Percentiles rank a stretch among this genome's conserved stretches.
phyloP scores from a whole-genome alignment of 2,888 invertebrate species.

The Dryadula phaetusa region DNA sequence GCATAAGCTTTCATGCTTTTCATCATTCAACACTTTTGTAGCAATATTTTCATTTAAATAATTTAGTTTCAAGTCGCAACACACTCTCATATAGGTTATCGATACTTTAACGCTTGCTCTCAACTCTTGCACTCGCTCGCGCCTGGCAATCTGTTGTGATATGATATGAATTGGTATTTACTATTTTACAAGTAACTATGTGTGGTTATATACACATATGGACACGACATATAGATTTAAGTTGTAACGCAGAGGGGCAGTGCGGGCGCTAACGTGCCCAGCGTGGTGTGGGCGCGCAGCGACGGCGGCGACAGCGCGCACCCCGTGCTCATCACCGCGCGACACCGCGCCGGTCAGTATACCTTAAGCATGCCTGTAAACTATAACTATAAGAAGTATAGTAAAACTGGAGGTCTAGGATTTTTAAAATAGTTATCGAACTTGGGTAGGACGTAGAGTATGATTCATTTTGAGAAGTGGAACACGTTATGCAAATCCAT shows the following conservation, averaged over 20 bases:
- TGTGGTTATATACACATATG: too few relatives aligned
- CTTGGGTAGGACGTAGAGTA: too few relatives aligned
- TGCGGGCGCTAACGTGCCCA: constrained; percentile 57
- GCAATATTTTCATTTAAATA: too few relatives aligned
- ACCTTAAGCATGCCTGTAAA: too few relatives aligned
- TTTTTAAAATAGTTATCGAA: too few relatives aligned
- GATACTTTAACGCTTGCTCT: not conserved
- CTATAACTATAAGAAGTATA: too few relatives aligned
- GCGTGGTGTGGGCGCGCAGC: constrained; percentile 59
- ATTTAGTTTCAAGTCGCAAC: too few relatives aligned
- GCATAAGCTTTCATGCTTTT: too few relatives aligned
- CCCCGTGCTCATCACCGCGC: constrained; percentile 70
- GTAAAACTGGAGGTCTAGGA: too few relatives aligned
- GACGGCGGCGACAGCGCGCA: constrained; percentile 63
- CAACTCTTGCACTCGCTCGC: not conserved
- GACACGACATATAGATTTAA: not conserved
- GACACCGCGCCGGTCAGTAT: constrained; percentile 64
- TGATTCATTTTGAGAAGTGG: too few relatives aligned
- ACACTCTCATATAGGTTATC: not conserved
- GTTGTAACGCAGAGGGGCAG: constrained; percentile 31
- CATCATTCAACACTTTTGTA: too few relatives aligned
- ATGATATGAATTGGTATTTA: not conserved
- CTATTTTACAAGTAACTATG: not conserved
- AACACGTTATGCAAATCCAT: too few relatives aligned
- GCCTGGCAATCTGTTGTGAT: not conserved